phyloP scores from a whole-genome alignment of 2,888 invertebrate species.

The Trissoscelio sp. region DNA sequence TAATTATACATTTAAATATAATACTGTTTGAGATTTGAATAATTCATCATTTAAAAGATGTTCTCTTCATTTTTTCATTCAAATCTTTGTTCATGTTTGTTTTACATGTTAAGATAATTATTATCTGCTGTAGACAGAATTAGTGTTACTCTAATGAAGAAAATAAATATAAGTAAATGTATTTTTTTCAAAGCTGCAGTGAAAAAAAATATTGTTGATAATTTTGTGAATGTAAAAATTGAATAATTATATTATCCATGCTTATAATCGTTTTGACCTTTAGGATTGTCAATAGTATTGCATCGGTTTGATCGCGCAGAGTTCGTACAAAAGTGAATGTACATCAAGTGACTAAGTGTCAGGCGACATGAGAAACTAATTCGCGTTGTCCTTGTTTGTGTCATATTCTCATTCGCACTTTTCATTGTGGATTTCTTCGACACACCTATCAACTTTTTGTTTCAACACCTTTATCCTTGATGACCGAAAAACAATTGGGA shows the following conservation, averaged over 20 bases:
- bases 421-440: constrained; percentile 28
- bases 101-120: constrained; percentile 89
- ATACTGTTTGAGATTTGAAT: too few relatives aligned
- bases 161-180: neutral
- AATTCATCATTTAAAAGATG: too few relatives aligned
- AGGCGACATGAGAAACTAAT: constrained; percentile 50
- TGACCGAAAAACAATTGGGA: neutral
- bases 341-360: constrained; percentile 40
- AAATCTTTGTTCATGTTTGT: too few relatives aligned
- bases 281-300: constrained; percentile 20
- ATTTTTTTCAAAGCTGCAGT: too few relatives aligned
- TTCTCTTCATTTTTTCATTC: too few relatives aligned
- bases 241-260: neutral
- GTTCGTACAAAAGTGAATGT: constrained; percentile 48
- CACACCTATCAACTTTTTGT: constrained; percentile 14
- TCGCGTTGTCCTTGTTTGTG: constrained; percentile 45
- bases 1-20: too few relatives aligned
- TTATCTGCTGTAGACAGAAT: neutral
- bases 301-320: constrained; percentile 13
- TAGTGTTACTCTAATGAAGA: neutral
- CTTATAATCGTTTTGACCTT: neutral
- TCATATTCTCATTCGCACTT: constrained; percentile 39
- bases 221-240: neutral
- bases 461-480: constrained; percentile 5
- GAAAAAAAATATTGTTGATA: too few relatives aligned